phyloP scores from a whole-genome alignment of 2,797 vertebrate species.

The Cirrhinus mrigala region DNA sequence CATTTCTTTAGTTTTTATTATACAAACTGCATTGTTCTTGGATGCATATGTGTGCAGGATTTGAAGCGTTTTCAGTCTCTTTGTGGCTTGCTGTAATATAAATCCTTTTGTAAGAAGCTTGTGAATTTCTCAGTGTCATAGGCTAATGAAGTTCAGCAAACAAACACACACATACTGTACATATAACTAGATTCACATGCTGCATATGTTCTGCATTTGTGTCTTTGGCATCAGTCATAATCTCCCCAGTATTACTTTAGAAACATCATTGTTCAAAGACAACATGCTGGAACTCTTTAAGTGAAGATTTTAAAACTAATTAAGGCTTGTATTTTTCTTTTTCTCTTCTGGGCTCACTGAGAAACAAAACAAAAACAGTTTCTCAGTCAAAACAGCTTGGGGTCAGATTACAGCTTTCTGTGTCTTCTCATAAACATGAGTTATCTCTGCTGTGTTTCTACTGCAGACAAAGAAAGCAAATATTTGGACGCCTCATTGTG shows the following conservation, averaged over 20 bases:
- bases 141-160: background rate
- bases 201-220: slow-evolving; percentile 20
- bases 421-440: slow-evolving; percentile 50
- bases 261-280: slow-evolving; percentile 57
- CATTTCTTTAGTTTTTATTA: background rate
- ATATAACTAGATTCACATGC: slow-evolving; percentile 13
- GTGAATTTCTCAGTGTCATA: slow-evolving; percentile 18
- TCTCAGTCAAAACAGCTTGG: slow-evolving; percentile 49
- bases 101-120: slow-evolving; percentile 27
- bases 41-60: background rate
- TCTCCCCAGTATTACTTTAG: slow-evolving; percentile 17
- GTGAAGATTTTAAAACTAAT: slow-evolving; percentile 54
- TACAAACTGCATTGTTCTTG: background rate
- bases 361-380: slow-evolving; percentile 63
- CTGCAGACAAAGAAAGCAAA: slow-evolving; percentile 31
- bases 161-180: background rate
- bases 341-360: slow-evolving; percentile 29
- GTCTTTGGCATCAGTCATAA: slow-evolving; percentile 10
- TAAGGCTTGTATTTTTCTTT: slow-evolving; percentile 50
- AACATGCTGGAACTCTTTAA: slow-evolving; percentile 62
- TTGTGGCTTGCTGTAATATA: slow-evolving; percentile 22
- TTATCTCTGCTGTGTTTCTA: slow-evolving; percentile 63
- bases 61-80: slow-evolving; percentile 8
- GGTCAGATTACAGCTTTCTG: slow-evolving; percentile 43
- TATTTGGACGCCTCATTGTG: slow-evolving; percentile 13